Base-by-base conservation (phyloP, 2,888 invertebrate genomes). In the Linyphia triangularis region DNA sequence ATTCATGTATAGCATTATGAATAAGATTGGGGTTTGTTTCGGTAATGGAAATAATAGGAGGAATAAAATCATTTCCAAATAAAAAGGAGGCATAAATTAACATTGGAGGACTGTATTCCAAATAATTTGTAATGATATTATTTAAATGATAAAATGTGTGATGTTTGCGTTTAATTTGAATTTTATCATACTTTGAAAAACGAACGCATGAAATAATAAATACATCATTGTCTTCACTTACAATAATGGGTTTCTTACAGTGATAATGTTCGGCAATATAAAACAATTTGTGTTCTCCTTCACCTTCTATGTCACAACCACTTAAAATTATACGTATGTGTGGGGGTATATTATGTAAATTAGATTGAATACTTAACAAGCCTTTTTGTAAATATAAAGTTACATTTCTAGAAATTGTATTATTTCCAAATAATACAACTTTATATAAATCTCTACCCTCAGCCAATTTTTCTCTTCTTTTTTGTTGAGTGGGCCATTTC, bases 41-140 rank as follows among this genome's bases (percentile, higher is more conserved):
- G 1, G 30, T 59, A 26, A 81, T 81, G 6, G 33, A 10, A 7
- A 79, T 26, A n/a, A 79, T n/a, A 5, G 43, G 26, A 6, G 79
- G 79, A 22, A 79, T 67, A 79, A 79, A 79, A 30, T 79, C 79
- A n/a, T 79, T 79, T 19, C 79, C 79, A 16, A 79, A 79, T 22
- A 79, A 51, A 10, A 79, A 57, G 51, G 30, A 57, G 5, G 59
- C 30, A 28, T 59, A 24, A 4, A 57, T 28, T 24, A 67, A 26
- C 26, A 67, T 30, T 4, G 30, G 13, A 4, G 26, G 26, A 67
- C 16, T 30, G n/a, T 67, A 67, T 19, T 19, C 33, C 19, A 67
- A 59, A 59, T 24, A 33, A 19, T 59, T 59, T 59, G 10, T 1
- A 33, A 59, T 59, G 5, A 59, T 73, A 59, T 57, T 30, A 30